phyloP scores from a whole-genome alignment of 2,797 vertebrate genomes.

The Moxostoma hubbsi region DNA sequence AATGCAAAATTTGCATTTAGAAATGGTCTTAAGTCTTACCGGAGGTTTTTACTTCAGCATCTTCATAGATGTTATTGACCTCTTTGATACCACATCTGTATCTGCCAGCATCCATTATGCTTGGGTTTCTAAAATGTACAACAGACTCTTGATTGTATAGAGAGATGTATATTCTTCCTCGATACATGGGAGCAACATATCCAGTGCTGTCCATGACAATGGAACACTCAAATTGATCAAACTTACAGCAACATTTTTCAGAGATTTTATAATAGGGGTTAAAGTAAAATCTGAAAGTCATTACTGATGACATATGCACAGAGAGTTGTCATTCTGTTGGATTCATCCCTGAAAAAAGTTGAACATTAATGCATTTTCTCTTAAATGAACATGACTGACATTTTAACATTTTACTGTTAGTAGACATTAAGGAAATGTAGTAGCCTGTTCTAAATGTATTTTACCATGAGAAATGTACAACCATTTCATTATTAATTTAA shows the following conservation, averaged over 20 bases:
- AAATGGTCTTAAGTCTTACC: conserved; percentile 63
- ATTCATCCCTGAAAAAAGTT: conserved; percentile 63
- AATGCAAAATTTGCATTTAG: background rate
- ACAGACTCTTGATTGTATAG: conserved; percentile 64
- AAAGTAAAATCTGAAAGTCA: conserved; percentile 68
- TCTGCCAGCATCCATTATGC: conserved; percentile 64
- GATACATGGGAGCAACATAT: conserved; percentile 56
- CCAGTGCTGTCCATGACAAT: conserved; percentile 68
- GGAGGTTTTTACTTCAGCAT: conserved; percentile 64
- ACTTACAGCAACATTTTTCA: conserved; percentile 72
- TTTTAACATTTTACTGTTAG: too few species aligned
- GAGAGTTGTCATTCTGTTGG: conserved; percentile 60
- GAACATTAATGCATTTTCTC: background rate
- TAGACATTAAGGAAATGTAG: too few species aligned
- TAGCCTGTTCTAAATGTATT: too few species aligned
- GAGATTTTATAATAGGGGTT: conserved; percentile 62
- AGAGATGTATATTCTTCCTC: conserved; percentile 64
- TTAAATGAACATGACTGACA: too few species aligned
- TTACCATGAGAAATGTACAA: too few species aligned
- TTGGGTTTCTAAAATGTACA: conserved; percentile 69
- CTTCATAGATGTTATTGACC: conserved; percentile 54
- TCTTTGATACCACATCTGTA: conserved; percentile 71
- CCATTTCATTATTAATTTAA: too few species aligned
- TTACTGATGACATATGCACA: conserved; percentile 52
- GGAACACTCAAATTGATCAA: conserved; percentile 48